phyloP scores from a whole-genome alignment of 2,797 vertebrate species.

The Amphiprion clarkii region DNA sequence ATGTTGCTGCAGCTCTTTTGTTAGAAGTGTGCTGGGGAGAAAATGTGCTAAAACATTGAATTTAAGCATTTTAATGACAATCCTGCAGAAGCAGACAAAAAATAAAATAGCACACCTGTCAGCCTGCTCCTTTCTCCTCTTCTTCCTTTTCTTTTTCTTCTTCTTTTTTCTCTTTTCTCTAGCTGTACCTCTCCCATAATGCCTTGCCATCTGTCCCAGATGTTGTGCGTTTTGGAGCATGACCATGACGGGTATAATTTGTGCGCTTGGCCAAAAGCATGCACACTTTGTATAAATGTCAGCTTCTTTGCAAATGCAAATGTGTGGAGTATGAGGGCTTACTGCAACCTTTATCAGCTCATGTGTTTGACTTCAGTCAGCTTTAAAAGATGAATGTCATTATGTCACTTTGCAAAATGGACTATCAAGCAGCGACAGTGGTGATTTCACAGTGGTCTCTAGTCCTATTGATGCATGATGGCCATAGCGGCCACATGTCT shows the following conservation, averaged over 20 bases:
- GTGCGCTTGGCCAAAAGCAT: slow-evolving; percentile 12
- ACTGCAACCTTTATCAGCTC: slow-evolving; percentile 3
- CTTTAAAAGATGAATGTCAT: slow-evolving; percentile 48
- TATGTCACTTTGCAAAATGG: slow-evolving; percentile 29
- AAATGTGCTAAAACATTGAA: slow-evolving; percentile 22
- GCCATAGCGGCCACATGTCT: slow-evolving; percentile 38
- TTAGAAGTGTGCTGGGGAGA: neutral
- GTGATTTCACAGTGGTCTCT: slow-evolving; percentile 54
- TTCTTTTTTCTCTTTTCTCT: neutral
- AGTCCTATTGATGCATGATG: slow-evolving; percentile 62
- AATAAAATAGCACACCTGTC: slow-evolving; percentile 69
- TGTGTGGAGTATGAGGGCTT: neutral
- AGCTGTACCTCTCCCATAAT: slow-evolving; percentile 65
- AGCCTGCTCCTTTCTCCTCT: slow-evolving; percentile 35
- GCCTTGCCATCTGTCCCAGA: slow-evolving; percentile 77
- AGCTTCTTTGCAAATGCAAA: slow-evolving; percentile 8
- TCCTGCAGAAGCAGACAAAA: slow-evolving; percentile 48
- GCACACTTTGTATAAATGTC: neutral
- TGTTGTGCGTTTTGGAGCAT: slow-evolving; percentile 71
- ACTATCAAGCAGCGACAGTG: slow-evolving; percentile 35
- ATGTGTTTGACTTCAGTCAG: slow-evolving; percentile 36
- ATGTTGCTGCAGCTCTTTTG: slow-evolving; percentile 27
- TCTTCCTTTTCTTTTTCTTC: neutral
- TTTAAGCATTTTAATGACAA: slow-evolving; percentile 47
- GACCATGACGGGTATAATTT: slow-evolving; percentile 37